phyloP scores from a whole-genome alignment of 2,888 invertebrate species.

The Leucozona laternaria region DNA sequence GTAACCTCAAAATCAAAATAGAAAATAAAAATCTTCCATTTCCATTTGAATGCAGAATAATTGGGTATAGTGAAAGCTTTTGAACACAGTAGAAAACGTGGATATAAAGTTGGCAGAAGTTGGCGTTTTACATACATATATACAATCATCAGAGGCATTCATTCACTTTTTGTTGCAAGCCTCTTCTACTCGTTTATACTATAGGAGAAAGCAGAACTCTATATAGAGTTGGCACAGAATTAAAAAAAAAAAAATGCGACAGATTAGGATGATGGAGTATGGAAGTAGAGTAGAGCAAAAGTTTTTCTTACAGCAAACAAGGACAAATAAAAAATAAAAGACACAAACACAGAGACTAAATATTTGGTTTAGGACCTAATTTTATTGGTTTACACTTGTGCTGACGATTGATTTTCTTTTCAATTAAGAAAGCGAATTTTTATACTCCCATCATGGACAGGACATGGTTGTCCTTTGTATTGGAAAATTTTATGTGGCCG shows the following conservation, averaged over 20 bases:
- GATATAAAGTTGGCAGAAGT: constrained; percentile 29
- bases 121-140: not conserved
- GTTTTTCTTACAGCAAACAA: not conserved
- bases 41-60: constrained; percentile 39
- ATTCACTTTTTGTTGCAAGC: constrained; percentile 26
- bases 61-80: constrained; percentile 44
- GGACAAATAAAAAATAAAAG: not conserved
- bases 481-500: constrained; percentile 7
- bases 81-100: constrained; percentile 11
- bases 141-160: not conserved
- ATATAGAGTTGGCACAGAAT: constrained; percentile 2
- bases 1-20: constrained; percentile 15
- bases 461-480: constrained; percentile 1
- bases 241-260: not conserved
- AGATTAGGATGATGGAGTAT: not conserved
- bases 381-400: constrained; percentile 36
- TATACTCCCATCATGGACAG: not conserved
- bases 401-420: constrained; percentile 46
- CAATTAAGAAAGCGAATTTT: constrained; percentile 5
- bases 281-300: constrained; percentile 23
- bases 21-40: constrained; percentile 6
- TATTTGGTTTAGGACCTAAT: constrained; percentile 40
- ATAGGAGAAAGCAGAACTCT: not conserved
- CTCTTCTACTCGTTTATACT: too few species aligned
- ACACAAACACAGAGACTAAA: constrained; percentile 5